Evolutionary conservation across 2,888 invertebrate species (phyloP).

Genomic region (Lordiphosa fenestrarum): DNA sequence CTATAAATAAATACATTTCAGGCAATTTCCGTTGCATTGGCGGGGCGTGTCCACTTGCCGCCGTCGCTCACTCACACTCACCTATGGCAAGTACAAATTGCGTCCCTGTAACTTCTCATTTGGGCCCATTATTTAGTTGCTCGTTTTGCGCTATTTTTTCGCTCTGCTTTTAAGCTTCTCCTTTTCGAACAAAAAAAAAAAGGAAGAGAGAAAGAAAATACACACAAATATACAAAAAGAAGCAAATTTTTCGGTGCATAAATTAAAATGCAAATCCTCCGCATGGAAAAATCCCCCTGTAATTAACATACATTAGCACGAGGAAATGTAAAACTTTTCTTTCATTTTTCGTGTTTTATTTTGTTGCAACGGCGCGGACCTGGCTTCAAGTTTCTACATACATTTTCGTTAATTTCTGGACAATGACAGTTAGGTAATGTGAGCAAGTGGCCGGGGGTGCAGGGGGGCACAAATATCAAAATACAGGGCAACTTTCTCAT

Average conservation of each 20-base stretch:
- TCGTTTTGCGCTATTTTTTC: constrained; percentile 15
- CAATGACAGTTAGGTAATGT: constrained; percentile 75
- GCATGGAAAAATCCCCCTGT: constrained; percentile 75
- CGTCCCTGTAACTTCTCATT: constrained; percentile 62
- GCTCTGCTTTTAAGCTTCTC: constrained; percentile 27
- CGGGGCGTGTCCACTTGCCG: constrained; percentile 36
- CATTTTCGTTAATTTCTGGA: constrained; percentile 75
- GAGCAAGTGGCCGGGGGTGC: constrained; percentile 36
- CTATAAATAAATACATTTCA: constrained; percentile 38
- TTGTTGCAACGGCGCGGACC: constrained; percentile 4
- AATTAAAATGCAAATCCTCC: constrained; percentile 76
- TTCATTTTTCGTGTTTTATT: constrained; percentile 11
- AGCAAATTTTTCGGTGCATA: constrained; percentile 72
- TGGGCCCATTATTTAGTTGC: constrained; percentile 45
- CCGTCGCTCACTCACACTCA: constrained; percentile 15
- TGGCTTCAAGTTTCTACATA: constrained; percentile 28
- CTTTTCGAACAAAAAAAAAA: not conserved
- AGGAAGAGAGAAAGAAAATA: constrained; percentile 18
- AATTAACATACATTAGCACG: constrained; percentile 80
- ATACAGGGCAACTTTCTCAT: constrained; percentile 55
- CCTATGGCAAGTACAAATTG: constrained; percentile 45
- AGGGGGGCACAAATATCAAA: constrained; percentile 63
- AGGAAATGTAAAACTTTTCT: constrained; percentile 73
- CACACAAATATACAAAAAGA: constrained; percentile 19
- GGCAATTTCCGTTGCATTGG: constrained; percentile 34